Base-by-base conservation (phyloP, 2,888 invertebrate species). In the Eristalis arbustorum region DNA sequence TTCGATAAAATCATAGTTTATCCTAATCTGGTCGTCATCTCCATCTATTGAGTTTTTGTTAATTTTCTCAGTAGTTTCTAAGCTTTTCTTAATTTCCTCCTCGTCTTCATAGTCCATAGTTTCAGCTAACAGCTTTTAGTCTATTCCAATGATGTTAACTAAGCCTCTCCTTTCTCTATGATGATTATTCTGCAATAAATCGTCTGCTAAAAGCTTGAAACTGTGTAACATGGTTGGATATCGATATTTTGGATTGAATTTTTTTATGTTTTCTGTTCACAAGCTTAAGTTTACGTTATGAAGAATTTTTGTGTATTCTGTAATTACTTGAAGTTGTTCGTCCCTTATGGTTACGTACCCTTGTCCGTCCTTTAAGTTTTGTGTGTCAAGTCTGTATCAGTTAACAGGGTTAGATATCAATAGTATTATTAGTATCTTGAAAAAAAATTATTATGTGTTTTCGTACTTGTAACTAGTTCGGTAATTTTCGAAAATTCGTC, bases 51-150 rank as follows among this genome's bases (percentile, higher is more conserved):
- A 18, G 31, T 78, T 66, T 40, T 59, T 57, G 57, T 66, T 78
- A 40, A 71, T 76, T 11, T 76, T 68, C 62, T 67, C 67, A 14
- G 37, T 74, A 14, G n/a, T 66, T n/a, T 56, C 18, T 56, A 66
- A 37, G 31, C 69, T 77, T 22, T 37, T 34, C 57, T 13, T 71
- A n/a, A 77, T 31, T 31, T 2, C 31, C 31, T 31, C 5, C 31
- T 31, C 31, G 31, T 31, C 5, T 31, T 31, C 31, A 31, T 31
- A 31, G 31, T 31, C 31, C 31, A 31, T 42, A 5, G 64, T 64
- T 72, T 42, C 72, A 4, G 59, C 25, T 14, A 72, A 42, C 22
- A 14, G n/a, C n/a, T 72, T 72, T 13, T 66, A 13, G 4, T 25
- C 57, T 11, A 25, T 64, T 22, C 64, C 64, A 8, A 57, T 13